These are phyloP conservation scores for Leptopilina clavipes DNA, from an alignment of 1,140 invertebrate species.

Conservation along the genomic window DNA sequence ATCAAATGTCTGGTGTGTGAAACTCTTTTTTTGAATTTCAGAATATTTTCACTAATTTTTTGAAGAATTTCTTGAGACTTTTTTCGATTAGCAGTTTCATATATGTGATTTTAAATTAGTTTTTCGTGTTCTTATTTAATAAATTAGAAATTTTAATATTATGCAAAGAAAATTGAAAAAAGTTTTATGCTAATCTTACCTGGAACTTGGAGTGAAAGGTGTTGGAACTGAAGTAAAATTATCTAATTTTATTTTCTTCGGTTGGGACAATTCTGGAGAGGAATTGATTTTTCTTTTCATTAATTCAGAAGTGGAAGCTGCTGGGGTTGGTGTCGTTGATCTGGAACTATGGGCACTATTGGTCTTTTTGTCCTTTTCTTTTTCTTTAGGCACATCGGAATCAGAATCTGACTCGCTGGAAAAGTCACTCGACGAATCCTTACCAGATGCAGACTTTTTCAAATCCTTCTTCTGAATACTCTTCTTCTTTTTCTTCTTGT, in stretches of 20 bases:
- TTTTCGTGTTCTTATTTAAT: too few relatives aligned
- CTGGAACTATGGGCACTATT: slow-evolving; percentile 78
- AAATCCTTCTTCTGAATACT: slow-evolving; percentile 64
- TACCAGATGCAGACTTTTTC: slow-evolving; percentile 59
- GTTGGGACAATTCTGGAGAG: slow-evolving; percentile 75
- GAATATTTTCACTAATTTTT: too few relatives aligned
- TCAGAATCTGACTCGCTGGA: slow-evolving; percentile 86
- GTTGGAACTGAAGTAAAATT: slow-evolving; percentile 68
- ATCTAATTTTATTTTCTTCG: slow-evolving; percentile 80
- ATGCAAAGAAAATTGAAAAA: background rate
- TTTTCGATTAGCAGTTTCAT: too few relatives aligned
- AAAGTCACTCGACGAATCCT: slow-evolving; percentile 82
- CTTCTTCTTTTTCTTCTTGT: slow-evolving; percentile 72
- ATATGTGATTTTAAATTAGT: too few relatives aligned
- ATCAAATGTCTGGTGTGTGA: too few relatives aligned
- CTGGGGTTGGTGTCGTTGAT: slow-evolving; percentile 78
- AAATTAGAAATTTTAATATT: too few relatives aligned
- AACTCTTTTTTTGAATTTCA: too few relatives aligned
- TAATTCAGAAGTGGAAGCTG: slow-evolving; percentile 54
- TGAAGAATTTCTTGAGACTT: too few relatives aligned
- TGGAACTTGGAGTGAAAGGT: slow-evolving; percentile 72
- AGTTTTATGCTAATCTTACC: slow-evolving; percentile 52
- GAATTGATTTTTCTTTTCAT: slow-evolving; percentile 73
- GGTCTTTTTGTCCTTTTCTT: slow-evolving; percentile 74
- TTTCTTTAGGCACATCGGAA: slow-evolving; percentile 77